phyloP scores from a whole-genome alignment of 2,113 vertebrate genomes.

The Takifugu flavidus region DNA sequence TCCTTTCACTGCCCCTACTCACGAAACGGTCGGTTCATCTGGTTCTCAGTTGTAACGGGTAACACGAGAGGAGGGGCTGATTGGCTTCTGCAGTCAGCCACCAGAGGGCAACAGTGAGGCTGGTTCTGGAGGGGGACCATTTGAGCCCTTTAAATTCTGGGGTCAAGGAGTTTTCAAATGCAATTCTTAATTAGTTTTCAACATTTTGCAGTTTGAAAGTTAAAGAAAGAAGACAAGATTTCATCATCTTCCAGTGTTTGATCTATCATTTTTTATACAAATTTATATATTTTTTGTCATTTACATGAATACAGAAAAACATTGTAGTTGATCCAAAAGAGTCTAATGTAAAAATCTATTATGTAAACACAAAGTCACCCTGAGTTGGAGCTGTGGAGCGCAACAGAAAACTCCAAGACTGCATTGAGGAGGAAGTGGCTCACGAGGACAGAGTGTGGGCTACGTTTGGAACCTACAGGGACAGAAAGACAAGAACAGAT shows the following conservation, averaged over 20 bases:
- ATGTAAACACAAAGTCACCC: background rate
- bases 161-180: no score
- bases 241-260: background rate
- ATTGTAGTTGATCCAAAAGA: background rate
- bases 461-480: constrained; percentile 48
- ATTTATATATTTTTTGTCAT: background rate
- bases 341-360: background rate
- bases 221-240: background rate
- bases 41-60: no score
- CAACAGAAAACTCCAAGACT: background rate
- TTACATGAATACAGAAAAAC: background rate
- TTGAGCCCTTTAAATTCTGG: no score
- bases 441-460: constrained; percentile 34
- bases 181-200: no score
- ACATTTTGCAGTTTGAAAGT: no score
- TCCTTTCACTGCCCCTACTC: background rate
- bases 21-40: no score
- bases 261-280: background rate
- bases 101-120: no score
- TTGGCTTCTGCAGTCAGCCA: no score
- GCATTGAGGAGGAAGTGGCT: constrained; percentile 5
- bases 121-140: no score
- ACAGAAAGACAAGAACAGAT: constrained; percentile 15
- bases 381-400: no score
- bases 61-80: no score